A percentile compares a stretch with the other conserved stretches of the same genome.
These are phyloP conservation scores for Pan paniscus DNA, from an alignment of 2,113 vertebrate genomes.

Conservation along the genomic window DNA sequence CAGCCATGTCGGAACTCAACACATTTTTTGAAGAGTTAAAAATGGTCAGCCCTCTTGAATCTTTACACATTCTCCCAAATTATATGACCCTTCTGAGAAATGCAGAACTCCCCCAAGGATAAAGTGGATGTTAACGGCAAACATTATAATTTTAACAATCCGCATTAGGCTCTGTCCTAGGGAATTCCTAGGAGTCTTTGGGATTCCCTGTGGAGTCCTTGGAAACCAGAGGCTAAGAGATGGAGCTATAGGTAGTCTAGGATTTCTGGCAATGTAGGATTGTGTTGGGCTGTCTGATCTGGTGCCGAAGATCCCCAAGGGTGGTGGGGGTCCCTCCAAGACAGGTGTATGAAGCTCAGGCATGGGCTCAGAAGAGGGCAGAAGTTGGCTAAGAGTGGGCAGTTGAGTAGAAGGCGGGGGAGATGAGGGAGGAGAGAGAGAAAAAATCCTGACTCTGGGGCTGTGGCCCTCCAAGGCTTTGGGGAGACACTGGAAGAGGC, in stretches of 20 bases:
- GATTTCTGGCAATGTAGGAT: background rate
- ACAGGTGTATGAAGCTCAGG: background rate
- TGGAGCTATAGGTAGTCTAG: background rate
- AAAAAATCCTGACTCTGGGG: constrained; percentile 1
- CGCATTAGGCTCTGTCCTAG: background rate
- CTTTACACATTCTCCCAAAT: constrained; percentile 17
- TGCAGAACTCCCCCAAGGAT: background rate
- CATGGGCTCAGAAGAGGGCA: constrained; percentile 47
- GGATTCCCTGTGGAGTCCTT: constrained; percentile 22
- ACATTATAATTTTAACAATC: background rate
- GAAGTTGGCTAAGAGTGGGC: constrained; percentile 51
- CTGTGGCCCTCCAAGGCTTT: constrained; percentile 77
- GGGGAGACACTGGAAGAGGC: constrained; percentile 68
- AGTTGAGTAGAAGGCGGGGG: constrained; percentile 55
- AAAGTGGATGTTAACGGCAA: constrained; percentile 29
- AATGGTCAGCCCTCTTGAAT: constrained; percentile 5
- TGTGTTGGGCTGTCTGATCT: constrained; percentile 9
- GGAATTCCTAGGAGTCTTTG: background rate
- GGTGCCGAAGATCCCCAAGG: constrained; percentile 24
- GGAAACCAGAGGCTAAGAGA: background rate
- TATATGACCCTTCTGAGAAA: constrained; percentile 36
- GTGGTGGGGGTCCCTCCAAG: background rate
- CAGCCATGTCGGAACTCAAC: background rate
- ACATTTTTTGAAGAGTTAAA: background rate
- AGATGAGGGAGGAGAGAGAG: constrained; percentile 64